Evolutionary conservation across 2,888 invertebrate species (phyloP), one percentile per base, ranked within the genome.

Genomic region (Hedychridium roseum): DNA sequence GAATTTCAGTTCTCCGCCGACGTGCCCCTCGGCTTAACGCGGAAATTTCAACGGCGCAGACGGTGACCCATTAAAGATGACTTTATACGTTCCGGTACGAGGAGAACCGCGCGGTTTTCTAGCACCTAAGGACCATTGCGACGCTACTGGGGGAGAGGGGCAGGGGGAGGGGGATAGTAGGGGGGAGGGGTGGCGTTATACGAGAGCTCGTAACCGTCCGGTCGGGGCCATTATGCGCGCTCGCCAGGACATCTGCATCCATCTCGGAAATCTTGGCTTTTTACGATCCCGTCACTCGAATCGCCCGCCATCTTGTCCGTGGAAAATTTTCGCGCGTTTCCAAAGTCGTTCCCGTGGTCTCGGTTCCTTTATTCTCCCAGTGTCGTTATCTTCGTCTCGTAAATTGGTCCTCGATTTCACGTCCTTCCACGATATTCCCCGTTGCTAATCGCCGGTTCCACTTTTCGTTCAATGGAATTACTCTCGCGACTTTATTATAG

Each of bases 321-420:
- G 21, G 38, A 26, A 42, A 41, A 43, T 45, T 35, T 34, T 43
- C 36, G 30, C 31, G 32, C 36, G 28, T 62, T 63, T 63, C 63
- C 62, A 62, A 63, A 62, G 63, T 38, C 50, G 46, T 51, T 63
- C 54, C 45, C 26, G 34, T 18, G 39, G 43, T 40, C 32, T 26
- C 50, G 23, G 9, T 23, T 9, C 23, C 9, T 9, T 9, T 9
- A 5, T 9, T 23, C 23, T 9, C 23, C 23, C 5, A 41, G 21
- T 37, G 35, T 39, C n/a, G n/a, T n/a, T n/a, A n/a, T 35, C 28
- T 38, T 17, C 17, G 30, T 42, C 30, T 20, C 27, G 26, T 35
- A 14, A 17, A 35, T 30, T 26, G 30, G 21, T 39, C 16, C 32
- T 12, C 23, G 23, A 31, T 49, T 27, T 17, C 30, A n/a, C 38